Evolutionary conservation across 2,113 vertebrate species (phyloP), one percentile per base, ranked within the genome.

Genomic region (Tiliqua scincoides): DNA sequence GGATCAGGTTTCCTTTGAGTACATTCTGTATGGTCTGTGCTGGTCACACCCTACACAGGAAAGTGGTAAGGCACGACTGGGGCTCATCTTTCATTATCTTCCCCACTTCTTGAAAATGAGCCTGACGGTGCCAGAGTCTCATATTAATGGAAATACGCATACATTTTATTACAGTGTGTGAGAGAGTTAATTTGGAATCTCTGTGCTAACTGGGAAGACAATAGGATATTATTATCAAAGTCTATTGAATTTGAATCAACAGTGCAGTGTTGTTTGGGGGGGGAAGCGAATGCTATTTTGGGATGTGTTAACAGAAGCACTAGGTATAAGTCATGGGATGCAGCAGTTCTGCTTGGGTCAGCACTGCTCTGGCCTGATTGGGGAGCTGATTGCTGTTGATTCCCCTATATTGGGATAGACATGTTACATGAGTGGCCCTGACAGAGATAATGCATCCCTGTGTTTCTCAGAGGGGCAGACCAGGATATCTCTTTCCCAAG

Each of bases 231-330:
- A 63, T 40, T 70, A 48, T 70, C 63, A 59, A 48, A 62, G 67
- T 72, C 57, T 32, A 59, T 30, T 62, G 54, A 61, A 54, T 54
- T 18, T 20, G 40, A 74, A 79, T 72, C 67, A 6, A 74, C 43
- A 80, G 40, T 52, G 30, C 35, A 54, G 59, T 57, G 14, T 11
- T 73, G n/a, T 37, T 30, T 62, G 70, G 63, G 43, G 30, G 1
- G 7, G 57, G 68, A 61, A 73, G n/a, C 25, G 77, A 63, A 48
- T 35, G 65, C 76, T 86, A 52, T 79, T 79, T 79, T 52, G 68
- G 59, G 67, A 86, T 63, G 85, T 73, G 78, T 74, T 80, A 62
- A 30, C 59, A 57, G 68, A 43, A 80, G 17, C 20, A 57, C 68
- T 77, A 54, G 67, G n/a, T 20, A 2, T 52, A 62, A 86, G 57